Base-by-base conservation (phyloP, 1,140 invertebrate genomes). In the Megalopta genalis region DNA sequence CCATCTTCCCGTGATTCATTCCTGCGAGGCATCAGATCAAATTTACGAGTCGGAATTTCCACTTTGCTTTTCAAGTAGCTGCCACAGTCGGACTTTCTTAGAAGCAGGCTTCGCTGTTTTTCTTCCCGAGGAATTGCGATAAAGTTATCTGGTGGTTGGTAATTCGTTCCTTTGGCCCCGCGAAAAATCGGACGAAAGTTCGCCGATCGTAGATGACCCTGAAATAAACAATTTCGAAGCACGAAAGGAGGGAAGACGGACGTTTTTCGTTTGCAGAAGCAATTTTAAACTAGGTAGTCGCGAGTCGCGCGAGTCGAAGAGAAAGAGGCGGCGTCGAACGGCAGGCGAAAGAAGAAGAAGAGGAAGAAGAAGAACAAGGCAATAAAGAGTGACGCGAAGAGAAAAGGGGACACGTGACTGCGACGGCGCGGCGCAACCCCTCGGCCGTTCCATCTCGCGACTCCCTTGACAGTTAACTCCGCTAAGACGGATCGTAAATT, bases 401-500 rank as follows among this genome's bases (percentile, higher is more conserved):
- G n/a, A 49, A n/a, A 73, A 21, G 27, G 37, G 18, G 16, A 46
- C 23, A 18, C 23, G 52, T 75, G 63, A 57, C 18, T 46, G 49
- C 1, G 8, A 2, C 42, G 21, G 49, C 49, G 9, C 18, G 7
- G 71, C 60, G 80, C 78, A 71, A 84, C 77, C 71, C 81, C 57
- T 64, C 49, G 70, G 69, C 37, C 39, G 63, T 75, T 76, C 68
- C 63, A 68, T 66, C 54, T 57, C 84, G 67, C 82, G 84, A 80
- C 77, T 77, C 63, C 74, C 75, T 83, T 83, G 89, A 89, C 86
- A 87, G 90, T 91, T 89, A 90, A 89, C 87, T 89, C 87, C 87
- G 88, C 88, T 74, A 80, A 78, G 90, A 91, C 89, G 89, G 87
- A 91, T 90, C 91, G 91, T 93, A 93, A 92, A 93, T 92, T 92